Evolutionary conservation across 2,888 invertebrate genomes (phyloP), one percentile per base, ranked within the genome.

Genomic region (Xanthorhoe designata): DNA sequence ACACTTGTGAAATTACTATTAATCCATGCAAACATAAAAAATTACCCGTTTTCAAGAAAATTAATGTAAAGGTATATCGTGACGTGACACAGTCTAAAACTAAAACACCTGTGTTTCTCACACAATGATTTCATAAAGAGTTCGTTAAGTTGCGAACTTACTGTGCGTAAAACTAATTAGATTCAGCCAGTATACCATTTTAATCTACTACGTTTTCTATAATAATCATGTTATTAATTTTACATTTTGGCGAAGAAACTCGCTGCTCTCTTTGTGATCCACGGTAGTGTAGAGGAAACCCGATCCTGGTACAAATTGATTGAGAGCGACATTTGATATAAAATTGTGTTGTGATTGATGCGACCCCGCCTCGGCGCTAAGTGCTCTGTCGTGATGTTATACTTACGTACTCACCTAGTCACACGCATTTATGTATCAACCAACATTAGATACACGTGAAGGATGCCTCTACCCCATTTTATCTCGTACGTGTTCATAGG

Each of bases 291-390:
- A 83, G 87, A 81, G 82, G 88, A 83, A 92, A 92, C 86, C 87
- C 88, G 92, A 92, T 91, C 89, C 87, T 75, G 79, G 84, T 88
- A 87, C 91, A 92, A 92, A 93, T 92, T 92, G 92, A 92, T 93
- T 92, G 92, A 92, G 86, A 92, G 91, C 90, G 92, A 92, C 92
- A 93, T 93, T 92, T 92, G 92, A 93, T 93, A 93, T 93, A 92
- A 93, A 92, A 92, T 91, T 90, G 92, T 91, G 91, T 89, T 88
- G 92, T 92, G 92, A 93, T 92, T 93, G 92, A 92, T 92, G 92
- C 88, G 90, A 86, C 86, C 90, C 85, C 85, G 88, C 87, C 87
- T 85, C 87, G 82, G 84, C 85, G 84, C 92, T 93, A 92, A 92
- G 92, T 92, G 92, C 92, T 92, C 87, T 87, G 86, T 87, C 91